Evolutionary conservation across 1,140 invertebrate genomes (phyloP).

Genomic region (Drosophila tsacasi): DNA sequence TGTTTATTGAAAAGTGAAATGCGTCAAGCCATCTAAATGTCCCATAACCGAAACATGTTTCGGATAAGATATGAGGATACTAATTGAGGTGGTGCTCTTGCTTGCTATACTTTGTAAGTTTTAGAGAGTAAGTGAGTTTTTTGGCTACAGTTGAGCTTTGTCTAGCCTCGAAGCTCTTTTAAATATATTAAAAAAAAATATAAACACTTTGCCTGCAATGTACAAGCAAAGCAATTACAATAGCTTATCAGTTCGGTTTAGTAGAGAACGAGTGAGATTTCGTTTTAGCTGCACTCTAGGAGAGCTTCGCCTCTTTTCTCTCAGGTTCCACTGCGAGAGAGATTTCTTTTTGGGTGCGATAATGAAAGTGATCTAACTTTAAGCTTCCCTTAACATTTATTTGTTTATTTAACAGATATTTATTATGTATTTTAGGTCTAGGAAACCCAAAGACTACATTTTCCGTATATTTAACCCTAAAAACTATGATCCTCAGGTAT

Average conservation of each 20-base stretch:
- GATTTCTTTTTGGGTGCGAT: no score
- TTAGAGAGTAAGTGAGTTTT: neutral
- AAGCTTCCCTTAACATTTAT: no score
- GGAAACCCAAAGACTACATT: neutral
- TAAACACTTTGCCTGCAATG: neutral
- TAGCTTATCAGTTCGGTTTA: neutral
- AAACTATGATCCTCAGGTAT: neutral
- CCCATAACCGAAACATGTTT: slow-evolving; percentile 45
- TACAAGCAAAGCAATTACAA: neutral
- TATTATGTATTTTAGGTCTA: neutral
- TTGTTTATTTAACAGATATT: no score
- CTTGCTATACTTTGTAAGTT: neutral
- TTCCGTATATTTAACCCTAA: neutral
- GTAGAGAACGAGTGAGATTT: neutral
- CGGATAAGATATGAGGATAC: slow-evolving; percentile 45
- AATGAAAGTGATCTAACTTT: no score
- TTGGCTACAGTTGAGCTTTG: neutral
- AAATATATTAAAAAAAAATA: neutral
- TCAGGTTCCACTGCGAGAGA: no score
- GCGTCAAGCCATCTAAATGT: slow-evolving; percentile 42
- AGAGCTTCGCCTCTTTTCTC: no score
- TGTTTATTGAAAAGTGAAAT: slow-evolving; percentile 58
- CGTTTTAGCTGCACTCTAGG: no score
- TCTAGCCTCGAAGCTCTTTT: neutral
- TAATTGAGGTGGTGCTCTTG: slow-evolving; percentile 22